Conservation (phyloP, 2,888 invertebrate species). For the Julus scandinavius region DNA sequence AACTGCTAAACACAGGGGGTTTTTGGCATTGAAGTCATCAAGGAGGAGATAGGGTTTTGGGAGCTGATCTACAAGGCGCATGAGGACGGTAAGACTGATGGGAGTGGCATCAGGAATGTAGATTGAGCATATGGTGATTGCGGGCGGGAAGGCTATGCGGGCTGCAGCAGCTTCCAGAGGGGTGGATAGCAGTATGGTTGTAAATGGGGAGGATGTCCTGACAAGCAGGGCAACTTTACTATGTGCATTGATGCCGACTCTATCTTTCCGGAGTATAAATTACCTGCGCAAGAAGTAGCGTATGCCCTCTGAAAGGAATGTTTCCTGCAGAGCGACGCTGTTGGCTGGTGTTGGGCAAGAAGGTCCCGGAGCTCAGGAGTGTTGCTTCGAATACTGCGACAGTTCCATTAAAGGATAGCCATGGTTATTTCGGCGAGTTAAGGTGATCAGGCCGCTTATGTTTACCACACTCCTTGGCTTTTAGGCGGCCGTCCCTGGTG, state of each 20-base stretch:
- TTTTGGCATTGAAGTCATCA: neutral
- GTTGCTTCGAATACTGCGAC: neutral
- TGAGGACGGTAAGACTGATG: neutral
- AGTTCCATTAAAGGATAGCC: neutral
- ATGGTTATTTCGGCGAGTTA: no score
- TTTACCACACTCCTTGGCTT: no score
- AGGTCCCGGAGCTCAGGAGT: neutral
- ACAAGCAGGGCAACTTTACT: neutral
- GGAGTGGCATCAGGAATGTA: neutral
- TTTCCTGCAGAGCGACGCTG: neutral
- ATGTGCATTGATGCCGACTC: neutral
- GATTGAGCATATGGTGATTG: neutral
- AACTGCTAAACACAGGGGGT: neutral
- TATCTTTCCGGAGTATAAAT: neutral
- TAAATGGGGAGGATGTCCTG: neutral
- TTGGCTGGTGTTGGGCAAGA: neutral
- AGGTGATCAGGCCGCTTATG: no score
- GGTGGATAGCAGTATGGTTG: neutral
- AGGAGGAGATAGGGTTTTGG: neutral
- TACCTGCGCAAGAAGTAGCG: neutral
- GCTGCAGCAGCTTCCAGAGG: neutral
- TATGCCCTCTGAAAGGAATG: neutral
- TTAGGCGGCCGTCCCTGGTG: no score
- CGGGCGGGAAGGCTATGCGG: neutral
- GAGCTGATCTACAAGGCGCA: neutral